Conservation (phyloP, 2,113 vertebrate genomes). For the Cynopterus brachyotis region DNA sequence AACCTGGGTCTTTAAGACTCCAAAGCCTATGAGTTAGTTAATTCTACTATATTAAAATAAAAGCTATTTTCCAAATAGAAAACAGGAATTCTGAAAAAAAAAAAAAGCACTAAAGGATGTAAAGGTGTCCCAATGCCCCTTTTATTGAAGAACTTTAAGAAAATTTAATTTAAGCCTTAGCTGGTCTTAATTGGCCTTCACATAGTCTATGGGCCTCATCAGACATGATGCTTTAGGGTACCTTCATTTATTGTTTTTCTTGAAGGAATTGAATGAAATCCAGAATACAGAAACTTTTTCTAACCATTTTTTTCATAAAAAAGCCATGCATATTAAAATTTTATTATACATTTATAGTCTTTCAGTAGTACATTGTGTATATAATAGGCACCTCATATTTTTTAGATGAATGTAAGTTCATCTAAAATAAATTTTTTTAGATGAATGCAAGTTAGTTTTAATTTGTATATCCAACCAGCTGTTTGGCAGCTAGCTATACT, state of each 20-base stretch:
- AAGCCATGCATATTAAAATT: background rate
- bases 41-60: background rate
- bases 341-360: background rate
- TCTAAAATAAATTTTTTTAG: background rate
- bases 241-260: background rate
- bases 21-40: background rate
- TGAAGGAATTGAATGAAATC: background rate
- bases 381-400: conserved; percentile 16
- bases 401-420: background rate
- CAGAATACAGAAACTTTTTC: background rate
- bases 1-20: background rate
- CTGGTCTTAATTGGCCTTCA: background rate
- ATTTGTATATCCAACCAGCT: conserved; percentile 2
- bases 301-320: background rate
- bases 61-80: background rate
- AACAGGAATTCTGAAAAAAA: background rate
- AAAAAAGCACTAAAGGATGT: background rate
- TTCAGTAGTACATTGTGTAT: background rate
- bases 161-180: background rate
- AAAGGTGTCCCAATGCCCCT: background rate
- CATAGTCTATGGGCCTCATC: background rate
- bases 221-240: background rate
- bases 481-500: background rate
- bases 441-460: conserved; percentile 19
- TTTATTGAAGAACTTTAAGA: background rate